phyloP scores from a whole-genome alignment of 1,140 invertebrate genomes.

The Drosophila sp. region DNA sequence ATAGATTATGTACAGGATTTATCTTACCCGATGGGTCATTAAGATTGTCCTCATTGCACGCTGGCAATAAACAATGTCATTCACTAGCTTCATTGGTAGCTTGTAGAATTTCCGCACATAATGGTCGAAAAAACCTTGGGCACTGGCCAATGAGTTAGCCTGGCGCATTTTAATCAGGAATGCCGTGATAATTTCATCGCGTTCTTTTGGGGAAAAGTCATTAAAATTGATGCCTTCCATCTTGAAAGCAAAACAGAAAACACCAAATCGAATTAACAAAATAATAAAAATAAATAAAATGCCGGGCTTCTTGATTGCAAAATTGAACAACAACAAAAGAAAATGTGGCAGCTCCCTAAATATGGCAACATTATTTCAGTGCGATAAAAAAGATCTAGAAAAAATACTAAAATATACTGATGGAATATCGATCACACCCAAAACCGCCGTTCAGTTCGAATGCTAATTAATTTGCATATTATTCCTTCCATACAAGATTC shows the following conservation, averaged over 20 bases:
- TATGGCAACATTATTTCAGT: conserved; percentile 9
- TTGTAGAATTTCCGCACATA: conserved; percentile 75
- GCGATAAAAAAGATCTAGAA: background rate
- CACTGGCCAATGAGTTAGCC: conserved; percentile 44
- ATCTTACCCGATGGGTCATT: conserved; percentile 64
- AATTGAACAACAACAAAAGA: background rate
- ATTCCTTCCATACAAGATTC: conserved; percentile 1
- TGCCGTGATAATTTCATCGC: conserved; percentile 57
- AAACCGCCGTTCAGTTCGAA: background rate
- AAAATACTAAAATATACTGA: background rate
- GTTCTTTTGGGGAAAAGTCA: conserved; percentile 56
- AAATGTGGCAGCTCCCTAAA: background rate
- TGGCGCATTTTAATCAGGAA: conserved; percentile 59
- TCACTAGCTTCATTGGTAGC: conserved; percentile 58
- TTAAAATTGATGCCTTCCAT: conserved; percentile 68
- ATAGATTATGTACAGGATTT: background rate
- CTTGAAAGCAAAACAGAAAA: background rate
- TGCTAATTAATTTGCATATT: conserved; percentile 27
- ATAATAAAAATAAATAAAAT: background rate
- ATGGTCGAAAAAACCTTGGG: conserved; percentile 58
- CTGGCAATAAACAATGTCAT: conserved; percentile 78
- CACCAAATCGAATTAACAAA: background rate
- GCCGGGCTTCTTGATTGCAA: background rate
- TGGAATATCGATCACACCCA: background rate
- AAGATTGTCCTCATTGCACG: conserved; percentile 63